phyloP scores from a whole-genome alignment of 2,797 vertebrate species.

The Mionectes olivaceus region DNA sequence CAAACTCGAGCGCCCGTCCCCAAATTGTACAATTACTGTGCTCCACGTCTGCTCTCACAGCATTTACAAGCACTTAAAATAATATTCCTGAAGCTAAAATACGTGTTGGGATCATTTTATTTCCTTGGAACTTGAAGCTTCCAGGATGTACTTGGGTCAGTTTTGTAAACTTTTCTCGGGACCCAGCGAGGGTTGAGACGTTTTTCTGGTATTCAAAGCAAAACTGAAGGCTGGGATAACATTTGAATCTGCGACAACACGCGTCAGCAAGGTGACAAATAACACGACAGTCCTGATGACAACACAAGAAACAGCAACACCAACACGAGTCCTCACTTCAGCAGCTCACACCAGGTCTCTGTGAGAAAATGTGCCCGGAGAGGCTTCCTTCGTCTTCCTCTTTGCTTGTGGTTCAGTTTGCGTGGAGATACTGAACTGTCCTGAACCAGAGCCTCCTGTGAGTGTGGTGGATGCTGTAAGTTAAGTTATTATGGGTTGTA shows the following conservation, averaged over 20 bases:
- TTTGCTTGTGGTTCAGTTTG: background rate
- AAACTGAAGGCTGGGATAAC: background rate
- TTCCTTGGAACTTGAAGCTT: background rate
- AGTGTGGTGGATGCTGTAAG: background rate
- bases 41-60: background rate
- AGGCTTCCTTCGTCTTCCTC: background rate
- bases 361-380: background rate
- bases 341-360: background rate
- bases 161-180: background rate
- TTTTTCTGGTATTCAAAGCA: background rate
- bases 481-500: background rate
- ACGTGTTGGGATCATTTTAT: background rate
- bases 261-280: background rate
- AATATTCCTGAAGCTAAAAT: background rate
- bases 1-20: rapidly evolving
- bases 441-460: rapidly evolving
- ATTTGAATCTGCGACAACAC: background rate
- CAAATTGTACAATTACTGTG: rapidly evolving
- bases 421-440: rapidly evolving
- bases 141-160: background rate
- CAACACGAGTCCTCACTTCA: background rate
- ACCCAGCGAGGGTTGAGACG: background rate
- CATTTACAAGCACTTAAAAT: background rate
- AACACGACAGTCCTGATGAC: background rate
- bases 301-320: background rate